These are phyloP conservation scores for Acronicta aceris DNA, from an alignment of 2,888 invertebrate genomes.

Conservation along the genomic window DNA sequence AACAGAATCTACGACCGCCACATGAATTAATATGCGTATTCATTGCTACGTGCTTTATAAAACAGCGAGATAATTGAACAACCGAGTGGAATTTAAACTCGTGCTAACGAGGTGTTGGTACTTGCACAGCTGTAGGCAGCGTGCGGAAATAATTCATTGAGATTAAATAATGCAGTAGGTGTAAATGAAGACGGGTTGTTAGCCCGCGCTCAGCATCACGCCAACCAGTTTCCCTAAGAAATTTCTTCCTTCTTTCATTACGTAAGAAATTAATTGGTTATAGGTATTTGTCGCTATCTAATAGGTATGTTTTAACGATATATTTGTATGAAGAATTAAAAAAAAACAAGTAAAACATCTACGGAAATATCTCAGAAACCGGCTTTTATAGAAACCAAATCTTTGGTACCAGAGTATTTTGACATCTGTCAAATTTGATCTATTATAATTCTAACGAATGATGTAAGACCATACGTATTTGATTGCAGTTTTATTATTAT, in stretches of 20 bases:
- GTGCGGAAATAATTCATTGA: slow-evolving; percentile 45
- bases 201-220: slow-evolving; percentile 1
- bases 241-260: slow-evolving; percentile 40
- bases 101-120: slow-evolving; percentile 29
- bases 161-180: slow-evolving; percentile 45
- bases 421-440: no score
- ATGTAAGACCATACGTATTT: no score
- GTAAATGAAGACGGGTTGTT: slow-evolving; percentile 43
- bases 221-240: slow-evolving; percentile 29
- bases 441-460: no score
- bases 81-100: slow-evolving; percentile 34
- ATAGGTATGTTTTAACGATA: no score
- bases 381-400: no score
- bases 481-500: no score
- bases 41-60: slow-evolving; percentile 18
- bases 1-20: background rate
- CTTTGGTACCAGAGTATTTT: no score
- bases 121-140: slow-evolving; percentile 16
- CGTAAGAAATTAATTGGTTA: slow-evolving; percentile 13
- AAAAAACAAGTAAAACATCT: no score
- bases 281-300: background rate
- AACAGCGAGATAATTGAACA: slow-evolving; percentile 43
- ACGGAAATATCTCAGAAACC: no score
- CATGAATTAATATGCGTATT: background rate
- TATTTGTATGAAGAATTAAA: no score